Evolutionary conservation across 2,113 vertebrate genomes (phyloP), one percentile per base, ranked within the genome.

Genomic region (Columba janthina): DNA sequence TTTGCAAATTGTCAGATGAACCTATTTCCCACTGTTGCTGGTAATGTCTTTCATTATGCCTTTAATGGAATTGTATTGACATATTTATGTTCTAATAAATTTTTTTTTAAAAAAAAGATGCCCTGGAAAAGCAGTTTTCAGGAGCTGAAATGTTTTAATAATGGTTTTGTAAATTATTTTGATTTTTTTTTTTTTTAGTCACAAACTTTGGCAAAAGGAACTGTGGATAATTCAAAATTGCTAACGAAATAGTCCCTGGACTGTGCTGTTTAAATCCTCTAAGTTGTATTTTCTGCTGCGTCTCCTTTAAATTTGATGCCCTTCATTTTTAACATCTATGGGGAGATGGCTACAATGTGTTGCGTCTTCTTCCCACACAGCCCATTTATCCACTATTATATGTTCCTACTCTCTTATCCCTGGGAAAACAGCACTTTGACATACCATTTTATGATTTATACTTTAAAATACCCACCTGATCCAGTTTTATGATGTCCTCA

Each of bases 51-150:
- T 95, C 92, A 85, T 90, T 92, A 75, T 60, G 40, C 21, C 54
- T 90, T 83, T 96, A 93, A 89, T 94, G 83, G 87, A 88, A 93
- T 75, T 75, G n/a, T 91, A 78, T 81, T 90, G 93, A 86, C 48
- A 36, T 92, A 93, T 90, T 94, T 94, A 78, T 92, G 61, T 38
- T 57, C 70, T 64, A 94, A 89, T 86, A 75, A 86, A 83, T 93
- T 28, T 38, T 38, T 38, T 38, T 38, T 38, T 38, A 62, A 46
- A 93, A 44, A 44, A 61, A 51, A 81, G 20, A 53, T 56, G 71
- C 34, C 34, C 34, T 72, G 73, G 50, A 78, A 92, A 84, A 91
- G 48, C 69, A 87, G 48, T 85, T 92, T 92, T 91, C 53, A 69
- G 73, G 62, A 78, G 48, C 53, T 67, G 83, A 90, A 86, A 87